Evolutionary conservation across 1,140 invertebrate species (phyloP).

Genomic region (Drosophila nikananu): DNA sequence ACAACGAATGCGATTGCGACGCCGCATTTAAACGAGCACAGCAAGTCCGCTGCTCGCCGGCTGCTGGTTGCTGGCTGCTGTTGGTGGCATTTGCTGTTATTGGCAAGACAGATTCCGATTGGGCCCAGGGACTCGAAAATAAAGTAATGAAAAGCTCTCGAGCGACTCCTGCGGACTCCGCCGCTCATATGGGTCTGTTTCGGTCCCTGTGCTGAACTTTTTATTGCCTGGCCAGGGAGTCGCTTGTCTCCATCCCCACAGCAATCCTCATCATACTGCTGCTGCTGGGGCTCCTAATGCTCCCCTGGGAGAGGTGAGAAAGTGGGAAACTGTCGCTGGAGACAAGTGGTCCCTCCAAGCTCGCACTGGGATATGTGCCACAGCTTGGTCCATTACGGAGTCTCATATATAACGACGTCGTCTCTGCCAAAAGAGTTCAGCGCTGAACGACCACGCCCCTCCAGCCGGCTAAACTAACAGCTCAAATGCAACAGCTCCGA

Average conservation of each 20-base stretch:
- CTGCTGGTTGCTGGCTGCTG: slow-evolving; percentile 4
- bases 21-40: slow-evolving; percentile 50
- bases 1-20: slow-evolving; percentile 53
- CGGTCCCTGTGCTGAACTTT: slow-evolving; percentile 32
- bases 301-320: slow-evolving; percentile 34
- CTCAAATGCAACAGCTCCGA: slow-evolving; percentile 23
- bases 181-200: slow-evolving; percentile 18
- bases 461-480: slow-evolving; percentile 48
- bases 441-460: slow-evolving; percentile 43
- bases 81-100: slow-evolving; percentile 42
- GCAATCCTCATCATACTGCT: not conserved
- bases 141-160: slow-evolving; percentile 58
- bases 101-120: slow-evolving; percentile 54
- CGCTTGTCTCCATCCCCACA: not conserved
- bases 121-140: slow-evolving; percentile 50
- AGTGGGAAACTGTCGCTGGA: slow-evolving; percentile 49
- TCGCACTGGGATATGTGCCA: slow-evolving; percentile 41
- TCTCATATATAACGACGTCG: slow-evolving; percentile 47
- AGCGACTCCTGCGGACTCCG: slow-evolving; percentile 13
- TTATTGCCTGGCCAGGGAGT: slow-evolving; percentile 27
- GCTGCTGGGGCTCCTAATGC: slow-evolving; percentile 4
- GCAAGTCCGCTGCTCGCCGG: slow-evolving; percentile 24
- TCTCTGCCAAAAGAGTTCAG: slow-evolving; percentile 52
- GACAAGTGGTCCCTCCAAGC: slow-evolving; percentile 45
- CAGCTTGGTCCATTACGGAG: slow-evolving; percentile 36